Conservation (phyloP, 1,140 invertebrate genomes). For the Batillaria attramentaria region DNA sequence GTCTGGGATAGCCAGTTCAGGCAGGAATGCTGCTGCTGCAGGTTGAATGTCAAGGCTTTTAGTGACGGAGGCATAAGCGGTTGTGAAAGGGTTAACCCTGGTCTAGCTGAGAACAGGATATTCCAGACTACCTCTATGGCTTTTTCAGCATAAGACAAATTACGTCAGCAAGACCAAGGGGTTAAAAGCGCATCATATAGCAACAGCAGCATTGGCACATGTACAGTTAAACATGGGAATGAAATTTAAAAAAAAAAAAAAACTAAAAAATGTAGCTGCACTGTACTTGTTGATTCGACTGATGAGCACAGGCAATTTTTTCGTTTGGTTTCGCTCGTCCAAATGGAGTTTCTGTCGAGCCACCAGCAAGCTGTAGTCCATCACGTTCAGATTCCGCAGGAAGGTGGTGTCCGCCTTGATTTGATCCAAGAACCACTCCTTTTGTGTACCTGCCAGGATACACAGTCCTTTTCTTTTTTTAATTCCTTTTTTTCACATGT, state of each 20-base stretch:
- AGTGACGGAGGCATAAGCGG: no score
- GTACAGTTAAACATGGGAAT: not conserved
- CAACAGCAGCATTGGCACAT: no score
- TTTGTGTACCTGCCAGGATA: slow-evolving; percentile 44
- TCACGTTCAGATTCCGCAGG: slow-evolving; percentile 48
- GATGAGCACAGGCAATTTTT: slow-evolving; percentile 39
- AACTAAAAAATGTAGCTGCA: not conserved
- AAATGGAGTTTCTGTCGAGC: slow-evolving; percentile 44
- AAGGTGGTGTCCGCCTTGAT: slow-evolving; percentile 50
- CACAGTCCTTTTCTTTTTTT: no score
- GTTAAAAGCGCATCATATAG: no score
- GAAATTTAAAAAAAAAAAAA: not conserved
- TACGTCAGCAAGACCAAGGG: no score
- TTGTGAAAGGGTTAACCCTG: no score
- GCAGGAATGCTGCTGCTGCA: no score
- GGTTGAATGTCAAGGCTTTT: no score
- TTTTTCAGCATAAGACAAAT: no score
- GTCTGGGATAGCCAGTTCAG: no score
- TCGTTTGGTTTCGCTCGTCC: slow-evolving; percentile 24
- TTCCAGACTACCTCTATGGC: no score
- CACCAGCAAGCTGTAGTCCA: slow-evolving; percentile 58
- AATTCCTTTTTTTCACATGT: not conserved
- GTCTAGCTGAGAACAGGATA: no score
- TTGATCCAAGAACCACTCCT: slow-evolving; percentile 52
- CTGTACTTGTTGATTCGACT: slow-evolving; percentile 46